phyloP scores from a whole-genome alignment of 2,888 invertebrate species.

The Sympetrum striolatum region DNA sequence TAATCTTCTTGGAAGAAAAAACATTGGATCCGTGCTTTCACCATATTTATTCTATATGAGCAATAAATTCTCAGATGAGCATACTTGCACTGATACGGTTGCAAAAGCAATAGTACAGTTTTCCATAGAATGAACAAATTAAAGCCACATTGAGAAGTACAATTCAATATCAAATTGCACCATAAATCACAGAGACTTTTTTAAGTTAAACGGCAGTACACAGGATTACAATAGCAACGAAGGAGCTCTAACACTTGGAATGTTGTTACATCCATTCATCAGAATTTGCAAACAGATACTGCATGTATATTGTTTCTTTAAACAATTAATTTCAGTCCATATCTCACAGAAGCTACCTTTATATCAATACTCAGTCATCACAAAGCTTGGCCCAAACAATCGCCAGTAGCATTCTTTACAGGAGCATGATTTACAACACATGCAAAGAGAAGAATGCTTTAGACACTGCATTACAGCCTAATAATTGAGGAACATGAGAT shows the following conservation, averaged over 20 bases:
- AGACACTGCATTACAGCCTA: slow-evolving; percentile 18
- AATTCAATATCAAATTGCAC: slow-evolving; percentile 38
- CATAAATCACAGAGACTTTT: slow-evolving; percentile 42
- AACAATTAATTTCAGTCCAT: slow-evolving; percentile 22
- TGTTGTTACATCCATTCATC: slow-evolving; percentile 34
- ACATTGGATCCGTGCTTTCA: neutral
- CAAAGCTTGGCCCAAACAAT: slow-evolving; percentile 29
- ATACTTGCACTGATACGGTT: neutral
- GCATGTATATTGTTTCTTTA: neutral
- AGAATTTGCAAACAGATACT: slow-evolving; percentile 23
- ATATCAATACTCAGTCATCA: slow-evolving; percentile 12
- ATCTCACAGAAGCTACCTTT: slow-evolving; percentile 3
- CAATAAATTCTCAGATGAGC: slow-evolving; percentile 21
- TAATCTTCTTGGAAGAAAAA: neutral
- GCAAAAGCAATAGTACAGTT: slow-evolving; percentile 24
- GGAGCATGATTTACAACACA: neutral
- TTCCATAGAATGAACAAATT: slow-evolving; percentile 20
- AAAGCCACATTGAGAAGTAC: slow-evolving; percentile 36
- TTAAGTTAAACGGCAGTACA: slow-evolving; percentile 37
- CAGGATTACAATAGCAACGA: slow-evolving; percentile 21
- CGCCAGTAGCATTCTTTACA: neutral
- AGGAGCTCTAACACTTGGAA: slow-evolving; percentile 17
- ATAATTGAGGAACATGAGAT: slow-evolving; percentile 31
- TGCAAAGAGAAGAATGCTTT: neutral
- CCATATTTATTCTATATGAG: slow-evolving; percentile 39